Evolutionary conservation across 2,888 invertebrate genomes (phyloP).

Genomic region (Lissonota sp.): DNA sequence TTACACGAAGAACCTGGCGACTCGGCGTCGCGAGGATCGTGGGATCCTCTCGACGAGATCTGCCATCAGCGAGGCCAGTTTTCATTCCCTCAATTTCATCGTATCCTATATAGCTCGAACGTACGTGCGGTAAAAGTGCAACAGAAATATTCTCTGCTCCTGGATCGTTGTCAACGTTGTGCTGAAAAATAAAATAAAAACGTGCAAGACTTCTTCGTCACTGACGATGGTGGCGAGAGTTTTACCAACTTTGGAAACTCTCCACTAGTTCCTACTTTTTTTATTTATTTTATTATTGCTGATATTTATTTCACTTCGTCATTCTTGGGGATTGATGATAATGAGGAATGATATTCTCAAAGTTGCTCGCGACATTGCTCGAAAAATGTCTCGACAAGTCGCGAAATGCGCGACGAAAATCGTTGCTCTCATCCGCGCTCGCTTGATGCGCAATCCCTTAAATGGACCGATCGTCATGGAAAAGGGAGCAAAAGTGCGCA

Average conservation of each 20-base stretch:
- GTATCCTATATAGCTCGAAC: neutral
- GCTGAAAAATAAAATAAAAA: conserved; percentile 28
- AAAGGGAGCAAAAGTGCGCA: conserved; percentile 69
- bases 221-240: conserved; percentile 46
- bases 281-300: too few relatives aligned
- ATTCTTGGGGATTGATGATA: too few relatives aligned
- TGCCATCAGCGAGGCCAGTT: conserved; percentile 41
- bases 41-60: conserved; percentile 60
- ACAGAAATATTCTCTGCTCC: conserved; percentile 9
- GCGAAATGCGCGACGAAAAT: conserved; percentile 40
- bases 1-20: conserved; percentile 63
- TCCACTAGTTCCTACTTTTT: conserved; percentile 45
- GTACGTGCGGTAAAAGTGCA: conserved; percentile 5
- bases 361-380: conserved; percentile 4
- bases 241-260: conserved; percentile 44
- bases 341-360: conserved; percentile 22
- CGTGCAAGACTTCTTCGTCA: conserved; percentile 31
- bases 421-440: neutral
- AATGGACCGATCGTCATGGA: conserved; percentile 60
- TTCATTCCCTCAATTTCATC: conserved; percentile 5
- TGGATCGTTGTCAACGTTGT: conserved; percentile 30
- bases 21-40: conserved; percentile 61
- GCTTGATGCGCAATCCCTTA: conserved; percentile 72
- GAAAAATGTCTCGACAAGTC: conserved; percentile 46
- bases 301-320: neutral